phyloP scores from a whole-genome alignment of 1,140 invertebrate species.

The Drosophila asahinai region DNA sequence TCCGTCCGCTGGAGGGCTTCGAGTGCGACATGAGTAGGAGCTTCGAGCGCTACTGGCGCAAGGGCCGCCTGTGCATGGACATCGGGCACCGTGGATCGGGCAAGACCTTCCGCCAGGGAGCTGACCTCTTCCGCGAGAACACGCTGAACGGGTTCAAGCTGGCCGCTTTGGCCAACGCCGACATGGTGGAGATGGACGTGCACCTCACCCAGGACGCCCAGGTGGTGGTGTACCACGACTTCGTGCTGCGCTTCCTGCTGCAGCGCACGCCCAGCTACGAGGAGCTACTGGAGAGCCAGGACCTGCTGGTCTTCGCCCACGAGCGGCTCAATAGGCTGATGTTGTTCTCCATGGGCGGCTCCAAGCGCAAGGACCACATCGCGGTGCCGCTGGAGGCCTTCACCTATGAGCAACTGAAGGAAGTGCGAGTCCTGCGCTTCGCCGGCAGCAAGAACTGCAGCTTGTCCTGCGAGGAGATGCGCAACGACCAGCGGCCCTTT shows the following conservation, averaged over 20 bases:
- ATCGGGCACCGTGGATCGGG: conserved; percentile 66
- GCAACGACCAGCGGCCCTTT: conserved; percentile 95
- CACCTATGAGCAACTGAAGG: conserved; percentile 44
- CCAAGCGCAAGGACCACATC: conserved; percentile 19
- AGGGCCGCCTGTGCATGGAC: conserved; percentile 20
- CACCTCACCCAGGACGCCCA: conserved; percentile 66
- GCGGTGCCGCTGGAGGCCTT: conserved; percentile 50
- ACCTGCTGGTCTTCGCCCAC: conserved; percentile 45
- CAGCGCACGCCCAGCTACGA: conserved; percentile 4
- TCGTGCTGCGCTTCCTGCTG: conserved; percentile 37
- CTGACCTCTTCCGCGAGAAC: conserved; percentile 61
- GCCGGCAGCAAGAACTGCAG: conserved; percentile 15
- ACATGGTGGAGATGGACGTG: conserved; percentile 75
- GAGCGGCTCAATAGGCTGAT: conserved; percentile 43
- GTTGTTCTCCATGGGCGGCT: conserved; percentile 49
- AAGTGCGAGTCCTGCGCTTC: conserved; percentile 23
- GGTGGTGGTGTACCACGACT: conserved; percentile 71
- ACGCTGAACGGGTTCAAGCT: conserved; percentile 53
- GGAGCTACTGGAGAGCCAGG: conserved; percentile 18
- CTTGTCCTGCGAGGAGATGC: conserved; percentile 87
- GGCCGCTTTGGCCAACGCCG: conserved; percentile 34
- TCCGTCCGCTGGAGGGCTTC: conserved; percentile 26
- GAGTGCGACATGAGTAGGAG: conserved; percentile 24
- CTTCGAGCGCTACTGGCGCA: conserved; percentile 51
- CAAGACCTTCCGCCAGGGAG: conserved; percentile 21